Percentiles rank a stretch among this genome's conserved stretches.
Conservation (phyloP, 2,113 vertebrate genomes). For the Opisthocomus hoazin region DNA sequence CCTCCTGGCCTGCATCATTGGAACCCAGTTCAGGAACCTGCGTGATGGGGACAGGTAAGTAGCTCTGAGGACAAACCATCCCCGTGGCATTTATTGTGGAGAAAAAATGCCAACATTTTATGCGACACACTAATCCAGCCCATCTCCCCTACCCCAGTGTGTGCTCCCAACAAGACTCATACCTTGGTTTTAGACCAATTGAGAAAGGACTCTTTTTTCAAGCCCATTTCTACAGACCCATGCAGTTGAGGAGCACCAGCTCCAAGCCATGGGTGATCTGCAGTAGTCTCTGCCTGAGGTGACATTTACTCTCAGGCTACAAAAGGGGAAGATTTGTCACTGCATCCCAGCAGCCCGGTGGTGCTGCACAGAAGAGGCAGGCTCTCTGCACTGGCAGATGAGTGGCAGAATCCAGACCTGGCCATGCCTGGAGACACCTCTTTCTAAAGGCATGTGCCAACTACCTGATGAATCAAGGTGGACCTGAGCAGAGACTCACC, state of each 20-base stretch:
- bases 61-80: background rate
- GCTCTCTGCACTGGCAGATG: background rate
- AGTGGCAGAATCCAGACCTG: background rate
- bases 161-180: background rate
- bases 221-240: background rate
- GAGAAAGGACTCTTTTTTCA: background rate
- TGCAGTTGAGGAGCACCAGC: background rate
- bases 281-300: background rate
- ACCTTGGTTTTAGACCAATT: background rate
- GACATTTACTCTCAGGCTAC: background rate
- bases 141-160: background rate
- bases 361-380: background rate
- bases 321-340: background rate
- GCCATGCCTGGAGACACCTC: background rate
- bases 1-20: conserved; percentile 85
- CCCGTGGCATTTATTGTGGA: background rate
- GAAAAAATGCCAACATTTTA: background rate
- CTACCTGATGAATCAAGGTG: background rate
- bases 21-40: conserved; percentile 81
- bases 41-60: conserved; percentile 79
- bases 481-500: background rate
- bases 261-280: background rate
- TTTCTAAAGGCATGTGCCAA: background rate
- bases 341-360: background rate
- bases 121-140: background rate